These are phyloP conservation scores for Lymantria monacha DNA, from an alignment of 2,888 invertebrate genomes.

Conservation along the genomic window DNA sequence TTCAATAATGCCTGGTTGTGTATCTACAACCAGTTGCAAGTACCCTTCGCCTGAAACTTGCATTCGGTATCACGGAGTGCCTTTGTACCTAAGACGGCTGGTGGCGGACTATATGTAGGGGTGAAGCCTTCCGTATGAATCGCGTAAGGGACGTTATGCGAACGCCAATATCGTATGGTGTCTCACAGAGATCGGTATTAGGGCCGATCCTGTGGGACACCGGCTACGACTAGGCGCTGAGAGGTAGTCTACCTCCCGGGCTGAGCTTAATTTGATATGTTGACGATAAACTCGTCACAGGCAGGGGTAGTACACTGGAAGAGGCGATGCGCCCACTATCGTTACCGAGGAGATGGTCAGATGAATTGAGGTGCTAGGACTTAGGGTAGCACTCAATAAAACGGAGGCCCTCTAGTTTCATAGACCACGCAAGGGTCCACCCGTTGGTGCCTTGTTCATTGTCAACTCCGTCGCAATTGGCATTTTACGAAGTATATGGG, in stretches of 20 bases:
- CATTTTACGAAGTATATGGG: not conserved
- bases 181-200: slow-evolving; percentile 3
- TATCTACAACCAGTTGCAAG: no score
- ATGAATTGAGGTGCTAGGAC: no score
- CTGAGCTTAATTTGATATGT: not conserved
- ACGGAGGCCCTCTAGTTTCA: not conserved
- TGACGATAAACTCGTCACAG: not conserved
- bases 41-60: no score
- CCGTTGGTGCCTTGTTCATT: not conserved
- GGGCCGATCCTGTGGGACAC: slow-evolving; percentile 7
- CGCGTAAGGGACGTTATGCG: not conserved
- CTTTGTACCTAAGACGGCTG: slow-evolving; percentile 9
- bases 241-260: not conserved
- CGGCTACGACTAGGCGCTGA: slow-evolving; percentile 1
- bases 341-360: not conserved
- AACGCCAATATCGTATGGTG: not conserved
- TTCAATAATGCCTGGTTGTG: no score
- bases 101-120: slow-evolving; percentile 9
- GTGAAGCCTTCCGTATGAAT: not conserved
- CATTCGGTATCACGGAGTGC: slow-evolving; percentile 14
- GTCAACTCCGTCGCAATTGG: not conserved
- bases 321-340: not conserved
- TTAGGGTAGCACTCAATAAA: not conserved
- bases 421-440: not conserved
- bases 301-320: slow-evolving; percentile 5